Conservation (phyloP, 2,113 vertebrate genomes). For the Haplotaxodon microlepis region DNA sequence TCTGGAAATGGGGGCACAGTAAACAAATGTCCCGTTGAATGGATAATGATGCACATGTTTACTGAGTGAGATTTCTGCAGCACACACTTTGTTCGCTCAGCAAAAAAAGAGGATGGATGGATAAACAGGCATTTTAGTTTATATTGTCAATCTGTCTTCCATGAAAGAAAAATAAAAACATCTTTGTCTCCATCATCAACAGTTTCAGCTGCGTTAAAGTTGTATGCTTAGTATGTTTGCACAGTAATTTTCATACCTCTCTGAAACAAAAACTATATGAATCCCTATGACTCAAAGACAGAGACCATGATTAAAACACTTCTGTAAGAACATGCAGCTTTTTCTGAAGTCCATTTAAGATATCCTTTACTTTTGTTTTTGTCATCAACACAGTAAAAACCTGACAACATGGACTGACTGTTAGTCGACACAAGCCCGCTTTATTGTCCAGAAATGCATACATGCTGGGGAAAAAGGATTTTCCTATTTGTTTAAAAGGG, state of each 20-base stretch:
- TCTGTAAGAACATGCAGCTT: background rate
- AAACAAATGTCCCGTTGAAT: conserved; percentile 77
- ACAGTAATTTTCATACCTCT: background rate
- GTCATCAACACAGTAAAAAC: background rate
- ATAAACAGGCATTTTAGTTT: conserved; percentile 31
- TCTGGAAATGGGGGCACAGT: conserved; percentile 81
- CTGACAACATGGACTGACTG: background rate
- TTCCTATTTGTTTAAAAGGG: background rate
- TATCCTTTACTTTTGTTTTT: background rate
- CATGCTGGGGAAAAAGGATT: background rate
- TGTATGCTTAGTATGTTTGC: background rate
- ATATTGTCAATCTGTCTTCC: background rate
- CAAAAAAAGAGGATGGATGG: conserved; percentile 41
- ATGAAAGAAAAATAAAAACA: background rate
- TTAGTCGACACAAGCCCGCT: background rate
- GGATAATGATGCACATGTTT: conserved; percentile 82
- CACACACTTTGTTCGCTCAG: conserved; percentile 62
- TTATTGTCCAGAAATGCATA: background rate
- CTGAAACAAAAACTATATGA: background rate
- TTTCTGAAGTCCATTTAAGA: background rate
- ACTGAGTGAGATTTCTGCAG: conserved; percentile 72
- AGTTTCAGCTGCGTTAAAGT: background rate
- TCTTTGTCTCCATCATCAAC: background rate
- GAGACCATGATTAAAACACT: background rate
- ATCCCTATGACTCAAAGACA: background rate